Conservation (phyloP, 2,888 invertebrate species). For the Eucriotettix oculatus region DNA sequence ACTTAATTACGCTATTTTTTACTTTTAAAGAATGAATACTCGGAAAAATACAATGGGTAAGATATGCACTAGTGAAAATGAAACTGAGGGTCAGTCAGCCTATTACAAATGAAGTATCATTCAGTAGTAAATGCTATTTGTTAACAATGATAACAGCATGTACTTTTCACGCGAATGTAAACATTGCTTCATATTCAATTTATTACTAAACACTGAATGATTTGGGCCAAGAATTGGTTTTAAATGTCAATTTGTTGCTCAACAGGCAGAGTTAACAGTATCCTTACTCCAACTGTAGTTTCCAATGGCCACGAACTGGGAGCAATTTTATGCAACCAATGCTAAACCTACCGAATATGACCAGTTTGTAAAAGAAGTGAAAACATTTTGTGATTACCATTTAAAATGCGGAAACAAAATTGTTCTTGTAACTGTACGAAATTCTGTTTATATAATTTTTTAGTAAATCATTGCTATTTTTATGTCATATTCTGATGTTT, state of each 20-base stretch:
- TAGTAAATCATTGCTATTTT: not conserved
- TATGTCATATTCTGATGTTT: constrained; percentile 17
- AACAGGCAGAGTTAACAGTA: too few species aligned
- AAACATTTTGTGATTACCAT: constrained; percentile 58
- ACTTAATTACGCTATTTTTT: too few species aligned
- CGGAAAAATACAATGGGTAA: too few species aligned
- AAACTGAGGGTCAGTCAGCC: too few species aligned
- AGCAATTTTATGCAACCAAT: constrained; percentile 68
- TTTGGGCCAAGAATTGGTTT: too few species aligned
- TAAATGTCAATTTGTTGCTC: too few species aligned
- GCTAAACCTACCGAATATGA: constrained; percentile 62
- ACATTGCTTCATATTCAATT: not conserved
- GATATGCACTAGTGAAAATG: too few species aligned
- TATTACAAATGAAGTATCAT: too few species aligned
- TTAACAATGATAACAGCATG: too few species aligned
- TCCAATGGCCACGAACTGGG: constrained; percentile 40
- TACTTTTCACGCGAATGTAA: too few species aligned
- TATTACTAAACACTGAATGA: not conserved
- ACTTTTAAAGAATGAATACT: too few species aligned
- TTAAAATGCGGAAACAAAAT: constrained; percentile 49
- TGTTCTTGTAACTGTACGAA: constrained; percentile 62
- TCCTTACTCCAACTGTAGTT: not conserved
- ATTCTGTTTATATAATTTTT: not conserved
- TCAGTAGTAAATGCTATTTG: too few species aligned
- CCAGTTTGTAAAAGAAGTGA: constrained; percentile 49